phyloP scores from a whole-genome alignment of 2,113 vertebrate species.

The Synodontis membranacea region DNA sequence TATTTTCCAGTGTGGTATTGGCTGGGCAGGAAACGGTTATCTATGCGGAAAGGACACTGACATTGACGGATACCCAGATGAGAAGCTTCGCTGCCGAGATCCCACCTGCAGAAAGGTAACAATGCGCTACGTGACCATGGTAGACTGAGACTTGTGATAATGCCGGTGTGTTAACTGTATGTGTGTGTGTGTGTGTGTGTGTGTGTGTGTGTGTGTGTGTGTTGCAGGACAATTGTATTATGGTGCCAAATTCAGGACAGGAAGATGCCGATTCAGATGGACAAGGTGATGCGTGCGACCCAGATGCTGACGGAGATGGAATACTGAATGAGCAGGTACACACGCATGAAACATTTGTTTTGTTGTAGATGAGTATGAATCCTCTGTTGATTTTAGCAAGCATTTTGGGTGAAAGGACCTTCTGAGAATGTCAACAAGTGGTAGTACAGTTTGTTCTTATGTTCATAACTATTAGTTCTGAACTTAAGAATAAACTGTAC shows the following conservation, averaged over 20 bases:
- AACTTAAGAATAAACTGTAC: no score
- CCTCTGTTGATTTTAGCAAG: neutral
- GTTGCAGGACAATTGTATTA: constrained; percentile 89
- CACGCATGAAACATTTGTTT: neutral
- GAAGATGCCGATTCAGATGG: constrained; percentile 91
- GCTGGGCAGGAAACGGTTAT: constrained; percentile 95
- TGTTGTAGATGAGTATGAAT: neutral
- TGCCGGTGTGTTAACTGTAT: neutral
- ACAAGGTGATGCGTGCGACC: constrained; percentile 88
- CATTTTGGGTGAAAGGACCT: neutral
- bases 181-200: neutral
- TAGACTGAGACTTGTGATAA: constrained; percentile 13
- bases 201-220: constrained; percentile 3
- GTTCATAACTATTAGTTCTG: neutral
- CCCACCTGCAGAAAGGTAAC: constrained; percentile 86
- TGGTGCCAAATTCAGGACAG: constrained; percentile 95
- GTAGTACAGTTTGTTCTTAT: neutral
- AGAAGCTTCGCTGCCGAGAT: constrained; percentile 87
- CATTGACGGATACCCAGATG: constrained; percentile 95
- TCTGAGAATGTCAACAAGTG: neutral
- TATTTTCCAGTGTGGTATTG: constrained; percentile 86
- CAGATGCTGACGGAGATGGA: constrained; percentile 92
- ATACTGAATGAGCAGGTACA: constrained; percentile 90
- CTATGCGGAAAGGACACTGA: constrained; percentile 94
- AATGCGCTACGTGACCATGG: neutral